phyloP scores from a whole-genome alignment of 2,113 vertebrate genomes.

The Anser cygnoides region DNA sequence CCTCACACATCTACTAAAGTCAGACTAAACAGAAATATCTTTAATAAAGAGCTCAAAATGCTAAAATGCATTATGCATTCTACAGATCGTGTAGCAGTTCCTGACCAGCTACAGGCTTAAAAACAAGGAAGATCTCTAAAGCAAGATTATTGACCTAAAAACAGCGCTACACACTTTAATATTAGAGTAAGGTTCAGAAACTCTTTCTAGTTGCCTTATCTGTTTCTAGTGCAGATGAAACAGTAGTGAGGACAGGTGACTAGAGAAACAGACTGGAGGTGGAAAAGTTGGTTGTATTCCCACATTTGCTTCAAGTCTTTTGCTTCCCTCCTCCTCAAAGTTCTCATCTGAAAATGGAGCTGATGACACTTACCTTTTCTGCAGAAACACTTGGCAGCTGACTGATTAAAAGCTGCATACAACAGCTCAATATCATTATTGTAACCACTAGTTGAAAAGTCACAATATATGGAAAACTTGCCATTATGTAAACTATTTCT shows the following conservation, averaged over 20 bases:
- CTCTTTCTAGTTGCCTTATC: background rate
- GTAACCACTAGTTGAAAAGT: background rate
- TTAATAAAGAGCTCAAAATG: background rate
- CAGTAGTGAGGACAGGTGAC: rapidly evolving
- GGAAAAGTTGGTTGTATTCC: background rate
- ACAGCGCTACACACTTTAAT: background rate
- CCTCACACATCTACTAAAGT: background rate
- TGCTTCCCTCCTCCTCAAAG: background rate
- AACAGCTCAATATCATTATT: background rate
- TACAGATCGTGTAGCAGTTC: background rate
- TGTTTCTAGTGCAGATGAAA: background rate
- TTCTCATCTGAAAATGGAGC: background rate
- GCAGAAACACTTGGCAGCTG: background rate
- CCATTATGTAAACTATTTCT: background rate
- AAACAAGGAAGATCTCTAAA: background rate
- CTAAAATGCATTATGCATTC: background rate
- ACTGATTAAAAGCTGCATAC: background rate
- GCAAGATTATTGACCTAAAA: background rate
- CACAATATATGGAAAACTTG: background rate
- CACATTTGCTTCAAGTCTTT: background rate
- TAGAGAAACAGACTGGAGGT: background rate
- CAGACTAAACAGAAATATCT: background rate
- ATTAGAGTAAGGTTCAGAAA: background rate
- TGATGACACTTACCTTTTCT: background rate
- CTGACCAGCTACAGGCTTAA: background rate